Evolutionary conservation across 2,797 vertebrate species (phyloP).

Genomic region (Anniella stebbinsi): DNA sequence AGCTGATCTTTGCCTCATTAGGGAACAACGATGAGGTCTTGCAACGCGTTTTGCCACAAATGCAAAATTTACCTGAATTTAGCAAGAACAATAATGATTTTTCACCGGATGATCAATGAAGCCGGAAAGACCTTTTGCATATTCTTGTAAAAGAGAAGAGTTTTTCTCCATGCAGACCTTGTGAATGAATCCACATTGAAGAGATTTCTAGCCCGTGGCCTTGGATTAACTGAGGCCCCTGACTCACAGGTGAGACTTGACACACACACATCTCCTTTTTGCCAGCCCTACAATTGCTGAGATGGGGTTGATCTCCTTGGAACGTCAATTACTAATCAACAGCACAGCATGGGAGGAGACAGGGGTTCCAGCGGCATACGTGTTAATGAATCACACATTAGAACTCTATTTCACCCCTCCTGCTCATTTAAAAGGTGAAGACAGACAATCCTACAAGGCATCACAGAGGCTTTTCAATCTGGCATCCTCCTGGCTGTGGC

Average conservation of each 20-base stretch:
- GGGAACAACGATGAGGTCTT: not conserved
- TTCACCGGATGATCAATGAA: not conserved
- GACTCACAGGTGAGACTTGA: not conserved
- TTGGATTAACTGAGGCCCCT: no score
- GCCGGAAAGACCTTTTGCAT: not conserved
- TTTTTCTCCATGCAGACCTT: not conserved
- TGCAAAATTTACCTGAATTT: not conserved
- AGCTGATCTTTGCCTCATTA: not conserved
- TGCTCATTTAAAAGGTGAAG: conserved; percentile 41
- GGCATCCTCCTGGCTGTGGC: not conserved
- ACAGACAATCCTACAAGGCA: conserved; percentile 24
- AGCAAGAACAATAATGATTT: not conserved
- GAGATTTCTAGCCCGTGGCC: not conserved
- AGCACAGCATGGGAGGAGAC: conserved; percentile 33
- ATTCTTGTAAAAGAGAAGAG: not conserved
- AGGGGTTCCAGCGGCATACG: conserved; percentile 26
- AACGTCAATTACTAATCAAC: conserved; percentile 41
- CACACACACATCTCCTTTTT: not conserved
- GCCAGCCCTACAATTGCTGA: conserved; percentile 4
- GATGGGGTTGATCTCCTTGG: not conserved
- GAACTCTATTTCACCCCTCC: conserved; percentile 3
- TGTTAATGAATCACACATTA: conserved; percentile 55
- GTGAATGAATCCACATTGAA: not conserved
- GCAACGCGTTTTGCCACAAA: not conserved
- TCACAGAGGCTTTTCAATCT: conserved; percentile 2